Base-by-base conservation (phyloP, 2,888 invertebrate genomes). In the Melanostoma scalare region DNA sequence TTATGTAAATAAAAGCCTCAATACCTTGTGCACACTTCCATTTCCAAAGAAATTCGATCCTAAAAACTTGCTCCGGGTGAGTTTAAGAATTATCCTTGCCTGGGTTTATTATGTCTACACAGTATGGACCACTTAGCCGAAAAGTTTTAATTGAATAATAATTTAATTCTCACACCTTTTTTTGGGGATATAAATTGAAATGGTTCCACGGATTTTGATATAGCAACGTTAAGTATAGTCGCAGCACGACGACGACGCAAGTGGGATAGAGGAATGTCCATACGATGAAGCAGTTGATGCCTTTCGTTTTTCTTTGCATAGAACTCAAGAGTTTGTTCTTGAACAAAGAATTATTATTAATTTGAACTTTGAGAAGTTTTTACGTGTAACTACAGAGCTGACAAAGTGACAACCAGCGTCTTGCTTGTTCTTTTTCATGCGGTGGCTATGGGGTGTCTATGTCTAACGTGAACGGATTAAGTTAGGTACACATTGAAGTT, bases 131-230 rank as follows among this genome's bases (percentile, higher is more conserved):
- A 82, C 78, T 84, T 84, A 74, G 79, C 74, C 69, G 40, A 67
- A 79, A 84, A 84, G 67, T 84, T 84, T 84, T 84, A 84, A 84
- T 84, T 84, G 84, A 84, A 84, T 84, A 84, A 84, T 84, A 84
- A 78, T 84, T 84, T 84, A 75, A 84, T 84, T 79, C 84, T 79
- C 84, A 79, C 84, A 84, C 84, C 84, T 82, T 82, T 82, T 42
- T 61, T 20, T 53, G 48, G 44, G 56, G 52, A 42, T 63, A 63
- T 63, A 63, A 63, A 63, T 63, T 63, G 50, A 63, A 63, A 50
- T 63, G 50, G 50, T 44, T 48, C 35, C 60, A 8, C 40, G 4
- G n/a, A 4, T 1, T 63, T 48, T 61, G 42, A 44, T 4, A 20
- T 20, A 20, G 20, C 20, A 20, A 20, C 20, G 20, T 20, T 20